phyloP scores from a whole-genome alignment of 2,113 vertebrate species.

The Stigmatopora argus region DNA sequence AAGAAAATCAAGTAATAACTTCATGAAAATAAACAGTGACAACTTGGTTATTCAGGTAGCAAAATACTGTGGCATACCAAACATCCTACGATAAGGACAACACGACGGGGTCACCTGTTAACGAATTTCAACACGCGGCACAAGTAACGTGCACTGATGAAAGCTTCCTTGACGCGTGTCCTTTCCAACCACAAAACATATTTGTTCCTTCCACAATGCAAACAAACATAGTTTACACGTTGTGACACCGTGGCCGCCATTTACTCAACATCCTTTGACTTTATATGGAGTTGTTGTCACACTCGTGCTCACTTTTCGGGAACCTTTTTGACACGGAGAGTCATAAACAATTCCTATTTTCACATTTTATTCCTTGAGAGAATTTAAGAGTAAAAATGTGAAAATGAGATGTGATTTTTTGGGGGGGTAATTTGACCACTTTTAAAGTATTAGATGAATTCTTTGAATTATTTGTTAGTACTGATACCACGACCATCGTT shows the following conservation, averaged over 20 bases:
- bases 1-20: not conserved
- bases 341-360: no score
- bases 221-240: conserved; percentile 33
- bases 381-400: no score
- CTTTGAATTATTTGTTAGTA: no score
- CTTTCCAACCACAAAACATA: not conserved
- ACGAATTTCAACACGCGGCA: not conserved
- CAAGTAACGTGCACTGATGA: not conserved
- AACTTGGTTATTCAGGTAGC: no score
- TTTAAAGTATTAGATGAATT: no score
- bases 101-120: not conserved
- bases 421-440: no score
- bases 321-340: no score
- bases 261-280: conserved; percentile 62
- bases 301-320: not conserved
- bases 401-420: no score
- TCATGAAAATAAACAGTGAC: no score
- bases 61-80: no score
- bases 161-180: conserved; percentile 10
- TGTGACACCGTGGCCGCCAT: conserved; percentile 5
- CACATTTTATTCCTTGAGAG: no score
- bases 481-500: no score
- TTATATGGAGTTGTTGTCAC: conserved; percentile 40
- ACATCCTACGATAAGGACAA: not conserved
- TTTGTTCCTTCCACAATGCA: conserved; percentile 39